Evolutionary conservation across 2,113 vertebrate species (phyloP).

Genomic region (Percopsis transmontana): DNA sequence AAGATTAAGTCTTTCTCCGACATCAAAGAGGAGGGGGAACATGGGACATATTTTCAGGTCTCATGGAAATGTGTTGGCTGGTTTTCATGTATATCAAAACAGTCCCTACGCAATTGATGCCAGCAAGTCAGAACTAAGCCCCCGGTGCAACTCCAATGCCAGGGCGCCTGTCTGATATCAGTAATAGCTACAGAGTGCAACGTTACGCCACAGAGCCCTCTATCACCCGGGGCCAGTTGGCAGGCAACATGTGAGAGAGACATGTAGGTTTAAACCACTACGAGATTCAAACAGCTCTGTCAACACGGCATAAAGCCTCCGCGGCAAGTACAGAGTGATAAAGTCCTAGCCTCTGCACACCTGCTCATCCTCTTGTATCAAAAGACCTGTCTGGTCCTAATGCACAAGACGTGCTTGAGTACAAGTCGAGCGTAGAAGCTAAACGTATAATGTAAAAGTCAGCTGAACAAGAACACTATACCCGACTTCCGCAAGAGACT

Average conservation of each 20-base stretch:
- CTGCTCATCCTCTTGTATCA: conserved; percentile 59
- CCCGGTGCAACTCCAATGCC: conserved; percentile 2
- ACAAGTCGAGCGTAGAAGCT: conserved; percentile 25
- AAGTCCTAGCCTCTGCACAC: conserved; percentile 51
- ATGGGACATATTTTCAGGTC: conserved; percentile 40
- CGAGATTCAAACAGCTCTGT: conserved; percentile 39
- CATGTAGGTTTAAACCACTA: conserved; percentile 39
- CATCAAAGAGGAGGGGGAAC: conserved; percentile 43
- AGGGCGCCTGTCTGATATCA: conserved; percentile 26
- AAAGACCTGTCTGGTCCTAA: conserved; percentile 40
- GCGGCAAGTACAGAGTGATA: conserved; percentile 63
- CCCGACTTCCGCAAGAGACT: conserved; percentile 19
- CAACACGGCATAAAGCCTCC: conserved; percentile 33
- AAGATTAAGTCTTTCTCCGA: conserved; percentile 38
- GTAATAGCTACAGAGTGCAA: conserved; percentile 43
- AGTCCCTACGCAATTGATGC: neutral
- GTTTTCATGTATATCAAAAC: conserved; percentile 58
- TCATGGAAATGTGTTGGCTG: conserved; percentile 38
- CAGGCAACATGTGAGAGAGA: conserved; percentile 32
- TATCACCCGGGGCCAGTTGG: conserved; percentile 48
- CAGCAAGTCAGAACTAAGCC: conserved; percentile 46
- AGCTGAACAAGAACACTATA: conserved; percentile 28
- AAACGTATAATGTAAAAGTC: conserved; percentile 14
- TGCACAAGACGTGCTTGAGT: neutral
- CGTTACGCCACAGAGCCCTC: conserved; percentile 34